Evolutionary conservation across 2,797 vertebrate species (phyloP).

Genomic region (Sebastes aleutianus): DNA sequence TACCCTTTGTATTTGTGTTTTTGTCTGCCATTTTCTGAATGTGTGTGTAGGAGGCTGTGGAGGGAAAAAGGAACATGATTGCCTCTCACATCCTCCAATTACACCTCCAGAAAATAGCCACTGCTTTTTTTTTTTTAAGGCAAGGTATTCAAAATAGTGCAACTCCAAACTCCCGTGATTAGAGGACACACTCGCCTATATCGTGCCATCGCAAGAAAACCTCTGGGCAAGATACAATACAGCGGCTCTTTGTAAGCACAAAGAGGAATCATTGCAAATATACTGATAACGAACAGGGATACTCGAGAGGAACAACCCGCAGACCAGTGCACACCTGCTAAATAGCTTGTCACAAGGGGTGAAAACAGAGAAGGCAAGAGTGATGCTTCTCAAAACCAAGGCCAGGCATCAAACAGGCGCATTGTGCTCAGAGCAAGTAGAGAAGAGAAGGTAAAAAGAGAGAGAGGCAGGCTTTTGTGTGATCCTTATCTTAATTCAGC

Average conservation of each 20-base stretch:
- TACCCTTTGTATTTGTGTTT: conserved; percentile 58
- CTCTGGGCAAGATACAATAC: conserved; percentile 2
- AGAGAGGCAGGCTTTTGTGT: conserved; percentile 72
- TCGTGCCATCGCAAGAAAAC: conserved; percentile 8
- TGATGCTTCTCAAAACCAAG: conserved; percentile 53
- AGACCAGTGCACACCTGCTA: conserved; percentile 59
- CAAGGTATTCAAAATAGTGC: conserved; percentile 41
- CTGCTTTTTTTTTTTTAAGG: neutral
- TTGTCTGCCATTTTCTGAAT: conserved; percentile 37
- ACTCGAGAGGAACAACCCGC: conserved; percentile 22
- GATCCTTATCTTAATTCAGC: conserved; percentile 84
- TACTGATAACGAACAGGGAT: conserved; percentile 42
- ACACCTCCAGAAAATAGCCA: conserved; percentile 27
- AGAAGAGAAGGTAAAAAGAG: conserved; percentile 54
- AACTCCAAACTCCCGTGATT: conserved; percentile 40
- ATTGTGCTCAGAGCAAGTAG: conserved; percentile 57
- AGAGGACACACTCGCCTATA: neutral
- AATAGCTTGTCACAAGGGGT: conserved; percentile 60
- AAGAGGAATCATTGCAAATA: conserved; percentile 56
- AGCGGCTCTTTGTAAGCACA: conserved; percentile 34
- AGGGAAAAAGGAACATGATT: conserved; percentile 47
- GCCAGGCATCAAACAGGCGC: conserved; percentile 57
- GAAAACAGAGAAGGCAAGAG: conserved; percentile 56
- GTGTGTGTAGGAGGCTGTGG: conserved; percentile 25
- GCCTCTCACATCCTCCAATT: conserved; percentile 60